These are phyloP conservation scores for Orientallactaga sibirica DNA, from an alignment of 2,797 vertebrate genomes.

Conservation along the genomic window DNA sequence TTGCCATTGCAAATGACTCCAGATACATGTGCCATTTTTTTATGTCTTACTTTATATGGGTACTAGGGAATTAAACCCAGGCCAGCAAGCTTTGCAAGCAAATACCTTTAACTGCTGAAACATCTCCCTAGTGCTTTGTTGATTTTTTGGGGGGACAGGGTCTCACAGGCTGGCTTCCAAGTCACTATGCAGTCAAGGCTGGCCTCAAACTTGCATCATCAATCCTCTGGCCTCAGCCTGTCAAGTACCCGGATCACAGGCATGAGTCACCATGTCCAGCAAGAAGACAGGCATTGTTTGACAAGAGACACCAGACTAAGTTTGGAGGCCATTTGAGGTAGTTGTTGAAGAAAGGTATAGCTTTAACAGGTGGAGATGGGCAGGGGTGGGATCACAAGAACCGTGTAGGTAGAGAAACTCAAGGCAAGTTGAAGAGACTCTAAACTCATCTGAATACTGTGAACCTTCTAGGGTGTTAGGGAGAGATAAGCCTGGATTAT, in stretches of 20 bases:
- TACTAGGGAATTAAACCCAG: too few species aligned
- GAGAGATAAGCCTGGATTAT: conserved; percentile 2
- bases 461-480: conserved; percentile 5
- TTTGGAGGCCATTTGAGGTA: conserved; percentile 15
- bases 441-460: background rate
- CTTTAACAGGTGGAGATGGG: background rate
- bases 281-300: background rate
- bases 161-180: background rate
- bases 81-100: too few species aligned
- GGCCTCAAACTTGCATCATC: too few species aligned
- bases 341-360: conserved; percentile 12
- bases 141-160: background rate
- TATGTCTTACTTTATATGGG: too few species aligned
- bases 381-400: background rate
- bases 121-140: background rate
- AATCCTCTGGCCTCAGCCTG: background rate
- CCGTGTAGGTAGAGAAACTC: conserved; percentile 28
- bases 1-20: too few species aligned
- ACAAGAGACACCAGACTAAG: background rate
- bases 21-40: too few species aligned
- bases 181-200: background rate
- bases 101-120: too few species aligned
- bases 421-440: conserved; percentile 18
- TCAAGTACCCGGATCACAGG: background rate
- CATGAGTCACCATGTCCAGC: background rate